Conservation (phyloP, 2,113 vertebrate genomes). For the Danionella cerebrum region DNA sequence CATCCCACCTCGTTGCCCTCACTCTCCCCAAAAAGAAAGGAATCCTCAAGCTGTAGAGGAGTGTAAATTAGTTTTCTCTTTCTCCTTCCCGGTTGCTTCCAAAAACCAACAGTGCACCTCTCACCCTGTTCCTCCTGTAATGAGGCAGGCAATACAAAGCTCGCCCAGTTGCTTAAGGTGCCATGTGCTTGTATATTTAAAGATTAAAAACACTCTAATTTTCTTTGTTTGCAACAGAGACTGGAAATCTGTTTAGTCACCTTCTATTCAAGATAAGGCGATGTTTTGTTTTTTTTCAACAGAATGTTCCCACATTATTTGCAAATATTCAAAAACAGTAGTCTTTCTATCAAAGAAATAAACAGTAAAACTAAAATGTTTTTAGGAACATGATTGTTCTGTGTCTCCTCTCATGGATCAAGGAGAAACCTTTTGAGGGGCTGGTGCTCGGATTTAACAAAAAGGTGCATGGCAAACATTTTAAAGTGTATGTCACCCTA, state of each 20-base stretch:
- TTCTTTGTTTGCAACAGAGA: neutral
- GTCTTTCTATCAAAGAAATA: too few relatives aligned
- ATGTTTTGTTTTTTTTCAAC: neutral
- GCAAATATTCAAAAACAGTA: too few relatives aligned
- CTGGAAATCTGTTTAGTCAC: too few relatives aligned
- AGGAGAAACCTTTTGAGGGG: too few relatives aligned
- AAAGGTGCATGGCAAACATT: too few relatives aligned
- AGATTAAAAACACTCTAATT: constrained; percentile 8
- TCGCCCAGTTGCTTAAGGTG: constrained; percentile 20
- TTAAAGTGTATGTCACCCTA: too few relatives aligned
- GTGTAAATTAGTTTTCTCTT: constrained; percentile 57
- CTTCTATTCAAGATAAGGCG: too few relatives aligned
- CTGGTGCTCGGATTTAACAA: too few relatives aligned
- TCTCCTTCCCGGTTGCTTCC: constrained; percentile 36
- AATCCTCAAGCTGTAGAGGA: constrained; percentile 41
- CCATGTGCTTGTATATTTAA: constrained; percentile 26
- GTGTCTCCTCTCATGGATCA: too few relatives aligned
- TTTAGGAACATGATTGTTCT: too few relatives aligned
- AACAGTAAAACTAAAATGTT: too few relatives aligned
- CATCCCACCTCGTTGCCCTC: constrained; percentile 43
- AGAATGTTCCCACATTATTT: neutral
- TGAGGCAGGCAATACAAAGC: constrained; percentile 46
- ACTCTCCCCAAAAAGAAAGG: constrained; percentile 34
- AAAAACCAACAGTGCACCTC: constrained; percentile 39
- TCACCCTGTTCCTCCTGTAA: constrained; percentile 48